Conservation (phyloP, 2,888 invertebrate species). For the Coenonympha arcania region DNA sequence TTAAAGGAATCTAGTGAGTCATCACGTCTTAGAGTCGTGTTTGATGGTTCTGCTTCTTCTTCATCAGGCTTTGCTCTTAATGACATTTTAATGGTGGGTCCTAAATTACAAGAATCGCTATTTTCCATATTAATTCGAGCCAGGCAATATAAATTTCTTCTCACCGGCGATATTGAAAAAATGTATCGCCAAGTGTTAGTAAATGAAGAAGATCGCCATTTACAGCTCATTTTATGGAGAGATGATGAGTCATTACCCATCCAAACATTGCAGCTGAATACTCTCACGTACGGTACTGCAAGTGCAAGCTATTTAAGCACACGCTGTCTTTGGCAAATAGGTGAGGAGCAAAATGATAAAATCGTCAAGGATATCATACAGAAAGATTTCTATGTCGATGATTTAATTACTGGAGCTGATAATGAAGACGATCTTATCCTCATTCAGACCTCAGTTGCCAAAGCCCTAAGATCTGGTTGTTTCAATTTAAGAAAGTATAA, state of each 20-base stretch:
- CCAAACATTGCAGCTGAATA: neutral
- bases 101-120: slow-evolving; percentile 24
- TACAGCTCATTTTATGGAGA: neutral
- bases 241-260: neutral
- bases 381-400: too few species aligned
- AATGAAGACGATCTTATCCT: too few species aligned
- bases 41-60: neutral
- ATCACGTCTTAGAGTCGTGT: neutral
- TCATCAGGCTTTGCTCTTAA: neutral
- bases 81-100: slow-evolving; percentile 29
- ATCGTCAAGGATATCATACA: too few species aligned
- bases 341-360: too few species aligned
- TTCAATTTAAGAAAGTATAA: too few species aligned
- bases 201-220: neutral
- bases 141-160: slow-evolving; percentile 16
- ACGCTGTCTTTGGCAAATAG: too few species aligned
- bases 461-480: too few species aligned
- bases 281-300: neutral
- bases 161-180: slow-evolving; percentile 8
- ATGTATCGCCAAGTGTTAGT: neutral
- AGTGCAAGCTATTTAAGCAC: neutral
- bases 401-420: too few species aligned
- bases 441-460: too few species aligned
- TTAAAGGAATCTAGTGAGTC: neutral
- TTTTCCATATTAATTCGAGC: slow-evolving; percentile 18